These are phyloP conservation scores for Dendronephthya gigantea DNA, from an alignment of 64 coral and sea anemone genomes.

Conservation along the genomic window DNA sequence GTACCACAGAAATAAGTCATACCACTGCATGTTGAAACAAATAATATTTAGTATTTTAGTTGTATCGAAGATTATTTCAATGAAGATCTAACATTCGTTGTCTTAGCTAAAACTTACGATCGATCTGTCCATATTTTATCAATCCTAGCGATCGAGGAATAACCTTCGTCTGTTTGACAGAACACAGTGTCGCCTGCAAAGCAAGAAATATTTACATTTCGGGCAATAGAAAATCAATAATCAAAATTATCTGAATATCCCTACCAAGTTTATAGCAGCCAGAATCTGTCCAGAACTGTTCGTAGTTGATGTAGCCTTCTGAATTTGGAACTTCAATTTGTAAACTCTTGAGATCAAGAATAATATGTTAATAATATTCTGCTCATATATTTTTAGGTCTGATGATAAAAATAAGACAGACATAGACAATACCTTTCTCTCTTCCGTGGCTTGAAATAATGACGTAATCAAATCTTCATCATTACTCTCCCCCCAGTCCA, in stretches of 20 bases:
- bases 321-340: slow-evolving; percentile 38
- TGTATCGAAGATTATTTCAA: background rate
- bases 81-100: background rate
- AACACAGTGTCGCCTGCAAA: slow-evolving; percentile 70
- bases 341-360: background rate
- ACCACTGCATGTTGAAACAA: slow-evolving; percentile 35
- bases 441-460: background rate
- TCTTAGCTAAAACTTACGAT: slow-evolving; percentile 48
- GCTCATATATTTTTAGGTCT: too few species aligned
- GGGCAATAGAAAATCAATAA: background rate
- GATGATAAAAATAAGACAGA: too few species aligned
- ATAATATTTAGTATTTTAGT: background rate
- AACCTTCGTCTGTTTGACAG: slow-evolving; percentile 61
- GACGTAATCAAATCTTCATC: background rate
- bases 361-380: background rate
- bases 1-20: slow-evolving; percentile 65
- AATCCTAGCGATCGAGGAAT: slow-evolving; percentile 70
- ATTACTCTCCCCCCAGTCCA: background rate
- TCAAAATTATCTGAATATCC: background rate
- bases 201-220: background rate
- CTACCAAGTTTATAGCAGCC: slow-evolving; percentile 69
- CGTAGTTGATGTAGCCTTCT: slow-evolving; percentile 63
- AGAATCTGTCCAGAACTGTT: slow-evolving; percentile 62
- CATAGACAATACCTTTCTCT: background rate
- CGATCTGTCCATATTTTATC: slow-evolving; percentile 93